phyloP scores from a whole-genome alignment of 2,113 vertebrate genomes.

The Uria lomvia region DNA sequence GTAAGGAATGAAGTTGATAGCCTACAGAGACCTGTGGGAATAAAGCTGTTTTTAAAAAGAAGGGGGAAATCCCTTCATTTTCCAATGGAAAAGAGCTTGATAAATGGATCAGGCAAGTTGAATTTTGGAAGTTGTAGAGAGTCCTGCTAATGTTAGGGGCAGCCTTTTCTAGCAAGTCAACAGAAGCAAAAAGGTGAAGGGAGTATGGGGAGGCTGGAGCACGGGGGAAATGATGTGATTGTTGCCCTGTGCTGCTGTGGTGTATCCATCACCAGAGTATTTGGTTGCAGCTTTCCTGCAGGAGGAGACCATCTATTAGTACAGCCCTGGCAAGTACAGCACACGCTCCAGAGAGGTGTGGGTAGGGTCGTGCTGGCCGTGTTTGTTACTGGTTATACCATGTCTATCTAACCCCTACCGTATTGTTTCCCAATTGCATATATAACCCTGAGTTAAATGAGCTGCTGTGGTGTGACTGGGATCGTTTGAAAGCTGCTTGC shows the following conservation, averaged over 20 bases:
- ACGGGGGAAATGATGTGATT: rapidly evolving
- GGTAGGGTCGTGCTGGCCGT: neutral
- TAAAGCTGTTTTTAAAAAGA: neutral
- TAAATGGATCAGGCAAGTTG: neutral
- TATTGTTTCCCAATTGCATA: neutral
- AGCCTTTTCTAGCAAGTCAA: neutral
- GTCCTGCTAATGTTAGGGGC: neutral
- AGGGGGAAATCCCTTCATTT: neutral
- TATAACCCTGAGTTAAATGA: neutral
- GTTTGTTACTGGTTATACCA: neutral
- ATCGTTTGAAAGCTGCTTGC: neutral
- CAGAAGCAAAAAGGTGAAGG: neutral
- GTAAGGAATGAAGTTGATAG: neutral
- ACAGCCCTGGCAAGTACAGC: no score
- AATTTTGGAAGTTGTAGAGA: neutral
- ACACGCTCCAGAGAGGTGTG: neutral
- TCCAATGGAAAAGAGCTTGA: neutral
- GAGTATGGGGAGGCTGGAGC: rapidly evolving
- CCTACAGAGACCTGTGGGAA: neutral
- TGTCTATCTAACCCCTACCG: neutral
- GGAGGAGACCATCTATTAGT: no score
- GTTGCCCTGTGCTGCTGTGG: neutral
- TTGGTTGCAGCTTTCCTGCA: neutral
- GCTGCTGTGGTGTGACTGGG: neutral
- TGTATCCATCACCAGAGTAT: neutral